Evolutionary conservation across 2,113 vertebrate species (phyloP).

Genomic region (Daphoenositta chrysoptera): DNA sequence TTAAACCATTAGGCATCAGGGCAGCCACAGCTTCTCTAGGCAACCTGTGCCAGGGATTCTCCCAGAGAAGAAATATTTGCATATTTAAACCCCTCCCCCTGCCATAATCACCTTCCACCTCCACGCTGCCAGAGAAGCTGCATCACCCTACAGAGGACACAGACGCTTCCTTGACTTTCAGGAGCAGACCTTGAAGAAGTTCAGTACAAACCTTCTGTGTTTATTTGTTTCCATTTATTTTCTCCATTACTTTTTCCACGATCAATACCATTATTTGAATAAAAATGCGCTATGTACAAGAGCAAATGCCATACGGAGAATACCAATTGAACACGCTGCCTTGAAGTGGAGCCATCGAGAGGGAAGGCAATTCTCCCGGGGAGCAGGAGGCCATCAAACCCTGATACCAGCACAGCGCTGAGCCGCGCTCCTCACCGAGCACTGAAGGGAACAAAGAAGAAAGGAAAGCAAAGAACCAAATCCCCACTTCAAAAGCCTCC

Average conservation of each 20-base stretch:
- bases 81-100: neutral
- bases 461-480: neutral
- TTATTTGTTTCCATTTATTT: slow-evolving; percentile 53
- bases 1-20: too few relatives aligned
- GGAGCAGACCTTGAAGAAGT: neutral
- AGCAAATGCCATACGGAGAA: neutral
- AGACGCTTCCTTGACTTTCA: neutral
- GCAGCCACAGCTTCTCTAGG: neutral
- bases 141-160: neutral
- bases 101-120: neutral
- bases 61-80: neutral
- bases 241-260: neutral
- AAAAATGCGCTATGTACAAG: neutral
- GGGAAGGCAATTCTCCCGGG: neutral
- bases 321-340: neutral
- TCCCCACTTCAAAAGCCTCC: neutral
- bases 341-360: neutral
- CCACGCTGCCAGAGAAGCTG: neutral
- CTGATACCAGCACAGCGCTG: neutral
- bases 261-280: slow-evolving; percentile 55
- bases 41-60: neutral
- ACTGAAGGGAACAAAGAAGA: neutral
- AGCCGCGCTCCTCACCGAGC: neutral
- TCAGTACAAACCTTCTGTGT: neutral
- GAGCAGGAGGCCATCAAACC: slow-evolving; percentile 34